Evolutionary conservation across 2,113 vertebrate species (phyloP).

Genomic region (Anguilla rostrata): DNA sequence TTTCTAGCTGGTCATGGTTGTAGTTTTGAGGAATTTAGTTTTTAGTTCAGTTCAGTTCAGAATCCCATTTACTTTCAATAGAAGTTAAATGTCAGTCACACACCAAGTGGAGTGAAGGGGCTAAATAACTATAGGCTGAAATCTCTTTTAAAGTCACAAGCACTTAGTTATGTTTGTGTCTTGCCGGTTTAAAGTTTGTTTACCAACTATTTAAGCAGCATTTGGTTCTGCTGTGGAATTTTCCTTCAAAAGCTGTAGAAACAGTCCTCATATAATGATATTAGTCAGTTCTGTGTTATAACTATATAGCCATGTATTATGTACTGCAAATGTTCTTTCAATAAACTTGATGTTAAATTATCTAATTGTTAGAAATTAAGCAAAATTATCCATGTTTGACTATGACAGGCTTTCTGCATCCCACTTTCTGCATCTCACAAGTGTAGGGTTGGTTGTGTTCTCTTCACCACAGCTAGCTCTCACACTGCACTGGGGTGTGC

Average conservation of each 20-base stretch:
- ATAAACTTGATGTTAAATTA: too few relatives aligned
- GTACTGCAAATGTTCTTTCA: too few relatives aligned
- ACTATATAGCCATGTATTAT: too few relatives aligned
- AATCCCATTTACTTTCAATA: background rate
- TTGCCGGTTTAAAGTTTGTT: background rate
- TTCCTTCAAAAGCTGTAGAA: too few relatives aligned
- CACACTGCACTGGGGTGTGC: background rate
- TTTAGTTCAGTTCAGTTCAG: background rate
- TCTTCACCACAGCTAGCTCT: background rate
- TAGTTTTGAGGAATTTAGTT: background rate
- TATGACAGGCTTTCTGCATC: too few relatives aligned
- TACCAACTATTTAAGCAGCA: background rate
- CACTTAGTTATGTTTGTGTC: background rate
- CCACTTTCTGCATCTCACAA: background rate
- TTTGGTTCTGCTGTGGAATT: too few relatives aligned
- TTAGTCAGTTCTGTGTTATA: too few relatives aligned
- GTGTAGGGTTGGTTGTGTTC: background rate
- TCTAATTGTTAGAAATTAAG: too few relatives aligned
- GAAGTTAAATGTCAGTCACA: background rate
- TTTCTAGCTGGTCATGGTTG: background rate
- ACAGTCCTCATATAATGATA: too few relatives aligned
- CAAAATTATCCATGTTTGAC: too few relatives aligned
- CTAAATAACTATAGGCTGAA: background rate
- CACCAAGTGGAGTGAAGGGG: background rate
- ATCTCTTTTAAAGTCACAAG: background rate